A percentile compares a stretch with the other conserved stretches of the same genome.
Evolutionary conservation across 2,888 invertebrate genomes (phyloP).

Genomic region (Chloroclysta siterata): DNA sequence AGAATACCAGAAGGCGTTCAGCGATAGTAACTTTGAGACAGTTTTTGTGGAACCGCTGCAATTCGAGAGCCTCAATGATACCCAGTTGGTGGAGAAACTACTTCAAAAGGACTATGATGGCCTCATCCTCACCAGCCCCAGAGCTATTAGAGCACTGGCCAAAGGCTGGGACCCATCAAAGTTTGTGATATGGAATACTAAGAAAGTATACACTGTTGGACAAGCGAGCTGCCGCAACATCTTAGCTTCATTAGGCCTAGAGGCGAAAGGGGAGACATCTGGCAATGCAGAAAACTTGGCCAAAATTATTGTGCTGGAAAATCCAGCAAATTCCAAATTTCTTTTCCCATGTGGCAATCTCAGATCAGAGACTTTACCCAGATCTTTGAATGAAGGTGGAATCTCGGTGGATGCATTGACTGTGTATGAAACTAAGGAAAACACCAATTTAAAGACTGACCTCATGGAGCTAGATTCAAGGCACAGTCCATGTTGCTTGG

Average conservation of each 20-base stretch:
- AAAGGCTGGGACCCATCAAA: constrained; percentile 71
- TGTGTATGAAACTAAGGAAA: constrained; percentile 77
- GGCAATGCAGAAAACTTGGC: constrained; percentile 72
- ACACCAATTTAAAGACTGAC: constrained; percentile 61
- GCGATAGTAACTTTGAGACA: constrained; percentile 59
- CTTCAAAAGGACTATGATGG: constrained; percentile 58
- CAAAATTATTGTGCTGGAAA: constrained; percentile 62
- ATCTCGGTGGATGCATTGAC: constrained; percentile 64
- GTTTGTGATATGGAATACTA: constrained; percentile 66
- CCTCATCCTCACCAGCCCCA: constrained; percentile 69
- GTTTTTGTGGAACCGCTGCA: constrained; percentile 75
- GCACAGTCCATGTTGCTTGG: constrained; percentile 62
- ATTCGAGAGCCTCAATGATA: constrained; percentile 58
- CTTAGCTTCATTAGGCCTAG: constrained; percentile 63
- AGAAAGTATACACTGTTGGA: constrained; percentile 70
- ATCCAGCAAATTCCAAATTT: constrained; percentile 56
- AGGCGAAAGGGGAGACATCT: constrained; percentile 61
- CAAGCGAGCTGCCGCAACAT: constrained; percentile 63
- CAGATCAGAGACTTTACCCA: constrained; percentile 67
- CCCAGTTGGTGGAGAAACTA: constrained; percentile 56
- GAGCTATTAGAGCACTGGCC: constrained; percentile 70
- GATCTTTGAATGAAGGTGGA: constrained; percentile 50
- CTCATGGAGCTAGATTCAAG: constrained; percentile 58
- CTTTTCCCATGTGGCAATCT: constrained; percentile 76
- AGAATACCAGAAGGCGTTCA: constrained; percentile 69